A percentile compares a stretch with the other conserved stretches of the same genome.
These are phyloP conservation scores for Donacobius atricapilla DNA, from an alignment of 2,113 vertebrate genomes.

Conservation along the genomic window DNA sequence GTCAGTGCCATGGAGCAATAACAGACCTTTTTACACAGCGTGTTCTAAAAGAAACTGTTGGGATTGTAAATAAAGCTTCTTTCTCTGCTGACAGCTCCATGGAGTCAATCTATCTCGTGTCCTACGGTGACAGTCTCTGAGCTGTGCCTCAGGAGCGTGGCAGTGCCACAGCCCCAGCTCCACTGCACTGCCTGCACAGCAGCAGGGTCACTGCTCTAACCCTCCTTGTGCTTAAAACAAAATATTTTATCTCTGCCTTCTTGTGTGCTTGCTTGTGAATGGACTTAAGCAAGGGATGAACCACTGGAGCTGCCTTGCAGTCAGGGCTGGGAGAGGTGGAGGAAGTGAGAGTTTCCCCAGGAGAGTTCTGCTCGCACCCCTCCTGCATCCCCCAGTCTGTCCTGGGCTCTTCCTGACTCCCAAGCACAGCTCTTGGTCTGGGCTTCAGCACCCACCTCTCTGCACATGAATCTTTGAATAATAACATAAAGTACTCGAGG, in stretches of 20 bases:
- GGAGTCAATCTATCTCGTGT: too few relatives aligned
- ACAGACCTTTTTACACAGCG: too few relatives aligned
- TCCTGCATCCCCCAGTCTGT: neutral
- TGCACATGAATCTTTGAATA: neutral
- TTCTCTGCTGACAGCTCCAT: too few relatives aligned
- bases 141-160: neutral
- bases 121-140: too few relatives aligned
- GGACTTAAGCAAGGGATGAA: accelerated
- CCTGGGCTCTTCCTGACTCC: neutral
- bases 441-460: neutral
- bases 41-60: too few relatives aligned
- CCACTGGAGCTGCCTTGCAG: neutral
- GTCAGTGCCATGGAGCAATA: too few relatives aligned
- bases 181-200: neutral
- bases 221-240: neutral
- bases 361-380: neutral
- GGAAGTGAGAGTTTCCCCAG: neutral
- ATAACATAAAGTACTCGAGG: neutral
- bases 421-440: neutral
- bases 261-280: neutral
- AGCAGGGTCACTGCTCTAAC: neutral
- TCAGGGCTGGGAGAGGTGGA: neutral
- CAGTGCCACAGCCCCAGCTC: accelerated
- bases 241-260: neutral
- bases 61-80: too few relatives aligned